A percentile compares a stretch with the other conserved stretches of the same genome.
Conservation (phyloP, 2,113 vertebrate genomes). For the Raphicerus campestris region DNA sequence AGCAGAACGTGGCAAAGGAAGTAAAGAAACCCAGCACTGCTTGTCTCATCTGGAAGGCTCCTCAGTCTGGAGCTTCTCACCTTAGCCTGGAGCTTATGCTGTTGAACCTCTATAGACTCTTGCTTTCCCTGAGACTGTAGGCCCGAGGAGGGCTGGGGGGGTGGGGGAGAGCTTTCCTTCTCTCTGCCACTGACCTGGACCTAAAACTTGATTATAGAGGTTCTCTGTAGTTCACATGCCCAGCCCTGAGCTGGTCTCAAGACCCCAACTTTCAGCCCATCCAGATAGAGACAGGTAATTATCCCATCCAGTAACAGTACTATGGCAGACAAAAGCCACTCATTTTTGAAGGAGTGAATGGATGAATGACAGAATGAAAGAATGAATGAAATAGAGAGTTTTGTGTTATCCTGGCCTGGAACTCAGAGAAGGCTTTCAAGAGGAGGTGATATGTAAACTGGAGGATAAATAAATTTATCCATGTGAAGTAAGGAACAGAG, state of each 20-base stretch:
- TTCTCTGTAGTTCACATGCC: neutral
- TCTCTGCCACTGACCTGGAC: neutral
- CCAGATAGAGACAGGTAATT: neutral
- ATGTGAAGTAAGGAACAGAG: neutral
- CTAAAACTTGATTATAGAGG: neutral
- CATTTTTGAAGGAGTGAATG: neutral
- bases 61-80: neutral
- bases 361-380: neutral
- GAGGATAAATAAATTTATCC: neutral
- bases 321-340: neutral
- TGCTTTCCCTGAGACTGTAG: neutral
- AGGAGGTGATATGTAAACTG: neutral
- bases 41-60: neutral
- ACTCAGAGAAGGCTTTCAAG: neutral
- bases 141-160: neutral
- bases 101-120: neutral
- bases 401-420: neutral
- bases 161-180: neutral
- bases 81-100: fast-evolving
- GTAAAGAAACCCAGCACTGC: neutral
- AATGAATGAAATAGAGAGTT: neutral
- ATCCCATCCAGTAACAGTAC: neutral
- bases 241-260: neutral
- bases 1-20: neutral
- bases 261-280: neutral